Evolutionary conservation across 2,113 vertebrate species (phyloP).

Genomic region (Odocoileus hemionus): DNA sequence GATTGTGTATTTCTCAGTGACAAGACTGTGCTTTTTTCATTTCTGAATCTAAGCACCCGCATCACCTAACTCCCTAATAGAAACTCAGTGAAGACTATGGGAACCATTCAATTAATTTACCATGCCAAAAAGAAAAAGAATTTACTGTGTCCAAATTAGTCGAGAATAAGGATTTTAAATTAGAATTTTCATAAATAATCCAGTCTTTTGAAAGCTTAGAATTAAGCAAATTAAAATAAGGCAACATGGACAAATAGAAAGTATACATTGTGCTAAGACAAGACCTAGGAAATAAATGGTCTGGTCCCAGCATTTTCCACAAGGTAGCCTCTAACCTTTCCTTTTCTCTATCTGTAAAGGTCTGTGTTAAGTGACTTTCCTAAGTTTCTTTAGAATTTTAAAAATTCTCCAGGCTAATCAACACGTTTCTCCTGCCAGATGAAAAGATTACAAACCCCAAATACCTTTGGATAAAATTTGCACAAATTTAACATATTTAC

Average conservation of each 20-base stretch:
- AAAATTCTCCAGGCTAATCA: neutral
- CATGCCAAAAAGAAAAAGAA: neutral
- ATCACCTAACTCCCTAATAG: neutral
- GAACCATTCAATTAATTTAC: neutral
- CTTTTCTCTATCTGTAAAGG: neutral
- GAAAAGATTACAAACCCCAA: neutral
- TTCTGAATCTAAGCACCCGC: neutral
- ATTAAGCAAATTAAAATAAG: neutral
- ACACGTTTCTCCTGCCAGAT: neutral
- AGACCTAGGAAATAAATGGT: neutral
- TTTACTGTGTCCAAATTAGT: neutral
- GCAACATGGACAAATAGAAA: neutral
- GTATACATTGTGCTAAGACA: neutral
- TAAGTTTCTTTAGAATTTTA: neutral
- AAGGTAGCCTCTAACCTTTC: neutral
- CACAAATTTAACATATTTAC: neutral
- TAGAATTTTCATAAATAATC: neutral
- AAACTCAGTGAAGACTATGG: neutral
- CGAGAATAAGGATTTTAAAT: neutral
- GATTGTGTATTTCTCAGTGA: neutral
- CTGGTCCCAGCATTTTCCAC: neutral
- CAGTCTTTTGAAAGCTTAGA: neutral
- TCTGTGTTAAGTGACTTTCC: neutral
- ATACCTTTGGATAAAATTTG: neutral
- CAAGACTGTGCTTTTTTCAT: neutral